These are phyloP conservation scores for Limnephilus marmoratus DNA, from an alignment of 2,888 invertebrate species.

Conservation along the genomic window DNA sequence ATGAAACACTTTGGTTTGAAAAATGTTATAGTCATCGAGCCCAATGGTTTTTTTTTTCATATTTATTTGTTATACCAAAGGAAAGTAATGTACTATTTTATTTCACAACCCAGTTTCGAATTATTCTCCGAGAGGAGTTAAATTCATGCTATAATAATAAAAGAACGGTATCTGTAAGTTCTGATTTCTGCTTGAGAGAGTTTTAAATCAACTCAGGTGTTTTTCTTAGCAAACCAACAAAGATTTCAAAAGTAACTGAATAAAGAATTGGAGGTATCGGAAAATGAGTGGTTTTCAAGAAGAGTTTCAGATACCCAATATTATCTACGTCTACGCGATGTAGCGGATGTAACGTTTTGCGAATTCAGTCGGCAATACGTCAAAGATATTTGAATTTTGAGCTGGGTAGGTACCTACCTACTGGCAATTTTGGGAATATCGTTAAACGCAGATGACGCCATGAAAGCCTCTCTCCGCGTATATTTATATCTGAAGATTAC, in stretches of 20 bases:
- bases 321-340: neutral
- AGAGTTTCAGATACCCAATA: neutral
- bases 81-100: neutral
- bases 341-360: slow-evolving; percentile 47
- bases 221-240: slow-evolving; percentile 37
- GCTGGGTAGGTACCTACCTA: neutral
- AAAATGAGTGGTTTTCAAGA: neutral
- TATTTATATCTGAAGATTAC: slow-evolving; percentile 12
- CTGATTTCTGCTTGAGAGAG: slow-evolving; percentile 15
- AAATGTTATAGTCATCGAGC: too few relatives aligned
- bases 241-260: slow-evolving; percentile 31
- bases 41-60: too few relatives aligned
- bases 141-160: neutral
- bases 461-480: slow-evolving; percentile 4
- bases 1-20: too few relatives aligned
- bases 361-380: slow-evolving; percentile 41
- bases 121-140: neutral
- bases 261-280: slow-evolving; percentile 12
- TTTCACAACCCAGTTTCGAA: neutral
- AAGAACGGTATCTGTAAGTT: neutral
- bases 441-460: slow-evolving; percentile 49
- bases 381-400: slow-evolving; percentile 48
- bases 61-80: too few relatives aligned
- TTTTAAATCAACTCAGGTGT: slow-evolving; percentile 19
- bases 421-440: slow-evolving; percentile 35